Conservation (phyloP, 2,113 vertebrate genomes). For the Danio rerio region GRCz12tu NC_133191.1:25772501-25773000, state of each 20-base stretch:
- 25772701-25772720: too few relatives aligned
- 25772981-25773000: neutral
- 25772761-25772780: neutral
- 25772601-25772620: too few relatives aligned
- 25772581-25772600: too few relatives aligned
- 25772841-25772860: conserved; percentile 24
- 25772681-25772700: too few relatives aligned
- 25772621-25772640: too few relatives aligned
- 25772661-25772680: too few relatives aligned
- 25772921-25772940: conserved; percentile 1
- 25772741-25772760: neutral
- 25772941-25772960: neutral
- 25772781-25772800: neutral
- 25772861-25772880: conserved; percentile 20
- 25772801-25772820: too few relatives aligned
- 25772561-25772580: too few relatives aligned
- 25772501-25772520: too few relatives aligned
- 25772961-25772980: neutral
- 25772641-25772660: too few relatives aligned
- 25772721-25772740: neutral
- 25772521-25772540: too few relatives aligned
- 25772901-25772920: conserved; percentile 13
- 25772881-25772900: conserved; percentile 26
- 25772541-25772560: too few relatives aligned
- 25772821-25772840: neutral